Conservation (phyloP, 2,888 invertebrate species). For the Rhopalosiphum nymphaeae region DNA sequence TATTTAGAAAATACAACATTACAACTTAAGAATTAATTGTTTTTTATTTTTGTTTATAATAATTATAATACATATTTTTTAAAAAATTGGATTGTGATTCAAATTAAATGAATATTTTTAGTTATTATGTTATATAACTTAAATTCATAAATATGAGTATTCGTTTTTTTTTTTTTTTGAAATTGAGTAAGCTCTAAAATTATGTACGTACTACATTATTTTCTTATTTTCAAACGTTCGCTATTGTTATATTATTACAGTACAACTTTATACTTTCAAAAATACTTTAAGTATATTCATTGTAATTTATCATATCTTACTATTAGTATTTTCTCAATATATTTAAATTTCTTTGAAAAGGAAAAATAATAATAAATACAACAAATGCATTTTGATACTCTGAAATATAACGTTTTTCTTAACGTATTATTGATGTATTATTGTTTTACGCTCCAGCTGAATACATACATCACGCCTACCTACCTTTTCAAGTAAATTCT, state of each 20-base stretch:
- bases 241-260: background rate
- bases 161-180: background rate
- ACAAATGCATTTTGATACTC: background rate
- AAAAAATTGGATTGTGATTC: background rate
- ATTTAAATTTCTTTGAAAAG: background rate
- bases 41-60: background rate
- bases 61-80: background rate
- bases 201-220: too few relatives aligned
- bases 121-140: too few relatives aligned
- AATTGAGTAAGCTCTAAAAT: background rate
- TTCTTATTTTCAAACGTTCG: background rate
- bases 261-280: background rate
- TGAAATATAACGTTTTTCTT: conserved; percentile 18
- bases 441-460: background rate
- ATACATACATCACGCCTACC: background rate
- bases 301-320: background rate
- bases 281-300: background rate
- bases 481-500: conserved; percentile 33
- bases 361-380: background rate
- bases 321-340: background rate
- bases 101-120: background rate
- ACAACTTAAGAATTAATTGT: background rate
- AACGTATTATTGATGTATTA: background rate
- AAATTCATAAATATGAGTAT: too few relatives aligned
- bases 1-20: background rate